phyloP scores from a whole-genome alignment of 1,140 invertebrate species.

The Meloidogyne floridensis region DNA sequence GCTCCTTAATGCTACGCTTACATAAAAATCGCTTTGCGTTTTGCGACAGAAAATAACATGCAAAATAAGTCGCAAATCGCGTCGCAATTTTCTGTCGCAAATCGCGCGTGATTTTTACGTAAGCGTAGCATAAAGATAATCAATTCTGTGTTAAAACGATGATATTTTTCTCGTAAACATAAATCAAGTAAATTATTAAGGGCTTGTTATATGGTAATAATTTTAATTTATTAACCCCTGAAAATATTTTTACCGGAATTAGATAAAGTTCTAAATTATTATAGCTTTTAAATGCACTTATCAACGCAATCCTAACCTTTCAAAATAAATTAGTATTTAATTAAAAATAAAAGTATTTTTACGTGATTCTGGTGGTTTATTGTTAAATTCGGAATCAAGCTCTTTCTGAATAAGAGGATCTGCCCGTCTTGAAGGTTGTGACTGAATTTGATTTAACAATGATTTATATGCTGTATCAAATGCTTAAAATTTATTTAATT shows the following conservation, averaged over 20 bases:
- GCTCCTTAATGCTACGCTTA: too few species aligned
- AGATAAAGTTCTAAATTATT: neutral
- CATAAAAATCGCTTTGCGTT: too few species aligned
- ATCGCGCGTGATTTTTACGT: too few species aligned
- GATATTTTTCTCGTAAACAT: too few species aligned
- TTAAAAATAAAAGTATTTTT: neutral
- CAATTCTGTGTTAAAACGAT: too few species aligned
- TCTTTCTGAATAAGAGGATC: neutral
- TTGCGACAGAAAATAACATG: too few species aligned
- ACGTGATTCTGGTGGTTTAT: slow-evolving; percentile 6
- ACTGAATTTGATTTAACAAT: neutral
- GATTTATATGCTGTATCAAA: neutral
- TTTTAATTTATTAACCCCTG: neutral
- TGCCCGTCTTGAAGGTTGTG: neutral
- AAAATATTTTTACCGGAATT: neutral
- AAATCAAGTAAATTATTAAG: too few species aligned
- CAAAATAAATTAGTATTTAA: neutral
- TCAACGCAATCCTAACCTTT: neutral
- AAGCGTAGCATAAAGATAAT: too few species aligned
- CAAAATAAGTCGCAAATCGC: too few species aligned
- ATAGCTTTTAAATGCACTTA: neutral
- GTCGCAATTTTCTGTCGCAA: too few species aligned
- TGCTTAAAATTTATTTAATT: neutral
- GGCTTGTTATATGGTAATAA: too few species aligned
- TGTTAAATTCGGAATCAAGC: neutral